These are phyloP conservation scores for Incurvaria masculella DNA, from an alignment of 2,888 invertebrate species.

Conservation along the genomic window DNA sequence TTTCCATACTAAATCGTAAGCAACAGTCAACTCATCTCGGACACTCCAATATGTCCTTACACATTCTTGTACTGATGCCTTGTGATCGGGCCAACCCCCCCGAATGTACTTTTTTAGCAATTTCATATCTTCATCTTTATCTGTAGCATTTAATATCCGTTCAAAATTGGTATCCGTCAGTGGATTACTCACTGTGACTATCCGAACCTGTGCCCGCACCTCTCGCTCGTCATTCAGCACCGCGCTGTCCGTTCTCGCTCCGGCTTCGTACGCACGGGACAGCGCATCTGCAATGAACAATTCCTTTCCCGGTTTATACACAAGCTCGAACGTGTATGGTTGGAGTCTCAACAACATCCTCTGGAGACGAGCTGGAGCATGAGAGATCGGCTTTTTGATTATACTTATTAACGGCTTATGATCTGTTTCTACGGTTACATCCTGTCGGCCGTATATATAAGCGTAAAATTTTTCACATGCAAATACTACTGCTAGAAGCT, in stretches of 20 bases:
- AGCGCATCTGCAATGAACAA: slow-evolving; percentile 17
- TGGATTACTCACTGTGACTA: slow-evolving; percentile 4
- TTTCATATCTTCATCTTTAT: slow-evolving; percentile 3
- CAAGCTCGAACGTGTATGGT: slow-evolving; percentile 14
- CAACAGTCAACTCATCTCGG: slow-evolving; percentile 1
- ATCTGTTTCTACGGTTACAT: slow-evolving; percentile 4
- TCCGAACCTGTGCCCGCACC: slow-evolving; percentile 6
- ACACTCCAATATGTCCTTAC: slow-evolving; percentile 2
- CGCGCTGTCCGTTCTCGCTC: slow-evolving; percentile 2
- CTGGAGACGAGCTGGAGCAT: slow-evolving; percentile 14
- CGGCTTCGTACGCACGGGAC: slow-evolving; percentile 10
- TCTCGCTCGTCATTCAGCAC: slow-evolving; percentile 3
- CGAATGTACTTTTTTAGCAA: slow-evolving; percentile 1
- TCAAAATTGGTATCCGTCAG: slow-evolving; percentile 6
- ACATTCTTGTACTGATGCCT: neutral
- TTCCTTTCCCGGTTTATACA: slow-evolving; percentile 17
- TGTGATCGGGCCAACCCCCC: slow-evolving; percentile 6
- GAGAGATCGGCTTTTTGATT: slow-evolving; percentile 13
- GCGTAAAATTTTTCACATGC: slow-evolving; percentile 15
- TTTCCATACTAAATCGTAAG: slow-evolving; percentile 4
- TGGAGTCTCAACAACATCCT: slow-evolving; percentile 16
- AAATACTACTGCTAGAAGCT: slow-evolving; percentile 15
- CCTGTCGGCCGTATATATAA: slow-evolving; percentile 12
- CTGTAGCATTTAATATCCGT: slow-evolving; percentile 3
- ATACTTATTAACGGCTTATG: slow-evolving; percentile 11